Percentiles rank a stretch among this genome's conserved stretches.
phyloP scores from a whole-genome alignment of 1,140 invertebrate species.

The Drosophila cardini region DNA sequence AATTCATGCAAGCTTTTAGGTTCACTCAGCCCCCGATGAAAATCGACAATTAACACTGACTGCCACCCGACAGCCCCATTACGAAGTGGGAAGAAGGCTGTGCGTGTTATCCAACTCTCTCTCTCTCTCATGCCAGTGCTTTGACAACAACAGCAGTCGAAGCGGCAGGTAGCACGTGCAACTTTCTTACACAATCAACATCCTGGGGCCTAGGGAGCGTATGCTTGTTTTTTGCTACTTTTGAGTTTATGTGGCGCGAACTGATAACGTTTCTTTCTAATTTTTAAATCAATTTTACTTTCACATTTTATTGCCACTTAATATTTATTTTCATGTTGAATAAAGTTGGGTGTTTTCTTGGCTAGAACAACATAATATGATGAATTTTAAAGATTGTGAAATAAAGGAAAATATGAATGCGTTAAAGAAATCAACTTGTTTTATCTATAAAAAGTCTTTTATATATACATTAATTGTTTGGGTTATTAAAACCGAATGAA shows the following conservation, averaged over 20 bases:
- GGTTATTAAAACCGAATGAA: constrained; percentile 15
- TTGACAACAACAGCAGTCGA: constrained; percentile 44
- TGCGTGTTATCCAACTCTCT: constrained; percentile 58
- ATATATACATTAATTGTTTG: not conserved
- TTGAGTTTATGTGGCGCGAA: constrained; percentile 71
- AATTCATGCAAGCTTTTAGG: constrained; percentile 56
- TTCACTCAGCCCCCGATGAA: constrained; percentile 18
- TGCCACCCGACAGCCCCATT: not conserved
- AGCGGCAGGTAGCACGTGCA: constrained; percentile 45
- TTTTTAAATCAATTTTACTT: constrained; percentile 50
- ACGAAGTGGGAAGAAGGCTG: not conserved
- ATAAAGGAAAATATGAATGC: constrained; percentile 74
- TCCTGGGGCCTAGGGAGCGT: constrained; percentile 1
- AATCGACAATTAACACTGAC: constrained; percentile 14
- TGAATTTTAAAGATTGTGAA: constrained; percentile 52
- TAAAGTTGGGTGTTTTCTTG: constrained; percentile 41
- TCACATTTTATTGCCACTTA: constrained; percentile 59
- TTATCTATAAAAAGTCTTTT: not conserved
- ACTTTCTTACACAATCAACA: constrained; percentile 19
- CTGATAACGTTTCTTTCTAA: constrained; percentile 61
- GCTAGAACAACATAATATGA: constrained; percentile 36
- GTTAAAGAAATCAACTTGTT: constrained; percentile 34
- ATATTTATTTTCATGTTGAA: constrained; percentile 56
- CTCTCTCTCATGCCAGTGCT: constrained; percentile 47
- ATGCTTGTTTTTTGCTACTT: constrained; percentile 41